Conservation (phyloP, 2,113 vertebrate genomes). For the Apistogramma diplotaenia region DNA sequence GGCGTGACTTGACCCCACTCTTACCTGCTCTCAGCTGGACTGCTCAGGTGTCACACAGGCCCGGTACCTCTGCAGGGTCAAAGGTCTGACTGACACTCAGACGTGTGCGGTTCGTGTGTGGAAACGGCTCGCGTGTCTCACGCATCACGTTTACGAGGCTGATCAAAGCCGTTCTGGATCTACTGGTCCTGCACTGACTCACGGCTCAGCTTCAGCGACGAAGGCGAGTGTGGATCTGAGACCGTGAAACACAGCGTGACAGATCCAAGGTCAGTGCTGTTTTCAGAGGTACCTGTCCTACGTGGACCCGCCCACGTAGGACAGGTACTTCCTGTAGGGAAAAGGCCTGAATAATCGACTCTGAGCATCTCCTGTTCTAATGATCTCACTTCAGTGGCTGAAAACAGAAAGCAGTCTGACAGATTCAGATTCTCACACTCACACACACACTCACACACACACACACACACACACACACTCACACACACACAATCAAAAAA, state of each 20-base stretch:
- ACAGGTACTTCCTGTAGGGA: no score
- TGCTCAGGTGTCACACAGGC: neutral
- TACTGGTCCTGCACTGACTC: no score
- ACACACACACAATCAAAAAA: slow-evolving; percentile 8
- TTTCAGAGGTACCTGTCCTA: no score
- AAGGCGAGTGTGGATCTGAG: no score
- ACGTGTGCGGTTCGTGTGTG: neutral
- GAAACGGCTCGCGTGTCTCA: neutral
- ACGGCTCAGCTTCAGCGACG: no score
- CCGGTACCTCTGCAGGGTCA: no score
- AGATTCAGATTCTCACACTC: no score
- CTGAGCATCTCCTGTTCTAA: neutral
- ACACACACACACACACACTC: neutral
- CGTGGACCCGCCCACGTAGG: no score
- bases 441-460: slow-evolving; percentile 7
- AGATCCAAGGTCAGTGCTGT: no score
- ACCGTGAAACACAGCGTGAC: no score
- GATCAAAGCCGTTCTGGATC: neutral
- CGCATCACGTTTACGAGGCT: neutral
- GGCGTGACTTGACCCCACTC: neutral
- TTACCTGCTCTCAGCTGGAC: neutral
- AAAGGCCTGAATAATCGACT: neutral
- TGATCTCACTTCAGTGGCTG: neutral
- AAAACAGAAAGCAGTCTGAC: neutral
- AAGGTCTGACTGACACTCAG: neutral